A percentile compares a stretch with the other conserved stretches of the same genome.
Evolutionary conservation across 2,888 invertebrate species (phyloP).

Genomic region (Aethes cnicana): DNA sequence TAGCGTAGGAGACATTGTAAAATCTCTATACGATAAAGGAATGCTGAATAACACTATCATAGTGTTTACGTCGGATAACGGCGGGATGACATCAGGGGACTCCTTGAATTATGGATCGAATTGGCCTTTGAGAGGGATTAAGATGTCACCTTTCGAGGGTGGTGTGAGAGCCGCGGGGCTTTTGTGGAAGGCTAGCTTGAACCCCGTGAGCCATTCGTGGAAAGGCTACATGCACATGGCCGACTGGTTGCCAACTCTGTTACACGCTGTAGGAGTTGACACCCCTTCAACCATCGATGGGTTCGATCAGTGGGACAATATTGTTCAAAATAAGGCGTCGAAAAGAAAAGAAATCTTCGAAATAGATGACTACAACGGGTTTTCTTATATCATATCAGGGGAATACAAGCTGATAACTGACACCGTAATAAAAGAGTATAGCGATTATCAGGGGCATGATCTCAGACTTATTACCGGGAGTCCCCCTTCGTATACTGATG

Average conservation of each 20-base stretch:
- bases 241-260: slow-evolving; percentile 91
- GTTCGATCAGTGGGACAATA: slow-evolving; percentile 61
- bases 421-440: slow-evolving; percentile 39
- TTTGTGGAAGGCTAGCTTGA: slow-evolving; percentile 82
- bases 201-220: slow-evolving; percentile 66
- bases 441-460: slow-evolving; percentile 55
- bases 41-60: slow-evolving; percentile 92
- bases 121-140: slow-evolving; percentile 89
- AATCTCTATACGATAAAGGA: slow-evolving; percentile 84
- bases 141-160: slow-evolving; percentile 92
- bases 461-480: slow-evolving; percentile 53
- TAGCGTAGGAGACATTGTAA: slow-evolving; percentile 89
- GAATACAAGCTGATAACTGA: slow-evolving; percentile 65
- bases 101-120: slow-evolving; percentile 89
- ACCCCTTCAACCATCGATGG: slow-evolving; percentile 59
- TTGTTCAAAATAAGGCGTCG: slow-evolving; percentile 51
- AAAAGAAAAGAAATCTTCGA: slow-evolving; percentile 57
- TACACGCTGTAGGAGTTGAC: slow-evolving; percentile 57
- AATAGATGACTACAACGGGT: slow-evolving; percentile 62
- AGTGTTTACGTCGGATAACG: slow-evolving; percentile 94
- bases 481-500: slow-evolving; percentile 50
- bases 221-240: slow-evolving; percentile 86
- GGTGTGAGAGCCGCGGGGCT: slow-evolving; percentile 88
- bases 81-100: slow-evolving; percentile 88
- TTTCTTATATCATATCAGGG: slow-evolving; percentile 51